Conservation (phyloP, 92 coral and sea anemone genomes). For the Umimayanthus chanpuru region DNA sequence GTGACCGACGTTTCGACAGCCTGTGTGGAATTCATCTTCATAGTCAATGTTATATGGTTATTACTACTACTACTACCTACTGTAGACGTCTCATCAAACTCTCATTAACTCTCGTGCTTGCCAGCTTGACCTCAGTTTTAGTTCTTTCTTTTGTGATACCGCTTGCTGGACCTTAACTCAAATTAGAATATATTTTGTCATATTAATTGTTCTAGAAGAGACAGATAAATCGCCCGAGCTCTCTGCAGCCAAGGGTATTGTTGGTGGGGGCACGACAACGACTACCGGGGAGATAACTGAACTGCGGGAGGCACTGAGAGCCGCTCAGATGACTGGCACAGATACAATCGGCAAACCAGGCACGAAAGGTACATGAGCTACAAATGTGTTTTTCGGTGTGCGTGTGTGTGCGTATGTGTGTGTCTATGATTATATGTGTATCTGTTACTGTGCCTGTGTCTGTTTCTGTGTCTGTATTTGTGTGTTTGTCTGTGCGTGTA, state of each 20-base stretch:
- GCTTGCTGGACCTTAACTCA: no score
- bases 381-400: neutral
- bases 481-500: no score
- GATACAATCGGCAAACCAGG: slow-evolving; percentile 50
- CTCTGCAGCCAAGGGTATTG: slow-evolving; percentile 16
- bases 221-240: slow-evolving; percentile 25
- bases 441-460: no score
- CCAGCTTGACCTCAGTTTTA: neutral
- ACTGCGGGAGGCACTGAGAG: slow-evolving; percentile 84
- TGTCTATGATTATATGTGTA: neutral
- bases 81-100: no score
- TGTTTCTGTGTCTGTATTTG: no score
- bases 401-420: neutral
- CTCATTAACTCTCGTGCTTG: no score
- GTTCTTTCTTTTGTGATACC: neutral
- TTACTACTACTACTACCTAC: no score
- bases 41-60: no score
- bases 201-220: neutral
- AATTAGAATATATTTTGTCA: no score
- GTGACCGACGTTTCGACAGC: no score
- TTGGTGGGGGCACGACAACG: slow-evolving; percentile 64
- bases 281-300: slow-evolving; percentile 83
- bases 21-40: no score
- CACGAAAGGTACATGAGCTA: neutral
- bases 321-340: slow-evolving; percentile 79